Conservation (phyloP, 2,113 vertebrate species). For the Macquaria australasica region DNA sequence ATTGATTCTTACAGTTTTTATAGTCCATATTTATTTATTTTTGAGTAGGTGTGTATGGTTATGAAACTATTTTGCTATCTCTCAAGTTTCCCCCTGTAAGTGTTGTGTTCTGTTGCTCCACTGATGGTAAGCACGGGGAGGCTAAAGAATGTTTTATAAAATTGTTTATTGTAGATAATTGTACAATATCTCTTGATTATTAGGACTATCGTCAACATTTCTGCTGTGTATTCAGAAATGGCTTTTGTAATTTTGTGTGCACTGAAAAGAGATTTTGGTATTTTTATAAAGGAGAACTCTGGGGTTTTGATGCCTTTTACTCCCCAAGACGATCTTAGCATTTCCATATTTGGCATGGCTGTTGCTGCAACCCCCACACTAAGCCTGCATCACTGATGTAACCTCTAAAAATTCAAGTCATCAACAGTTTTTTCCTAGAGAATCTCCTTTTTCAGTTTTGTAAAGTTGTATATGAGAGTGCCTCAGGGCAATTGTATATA, state of each 20-base stretch:
- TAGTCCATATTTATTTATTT: constrained; percentile 83
- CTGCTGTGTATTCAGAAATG: constrained; percentile 73
- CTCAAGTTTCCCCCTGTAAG: constrained; percentile 46
- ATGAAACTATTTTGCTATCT: constrained; percentile 71
- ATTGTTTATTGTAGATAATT: constrained; percentile 86
- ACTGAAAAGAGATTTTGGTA: constrained; percentile 79
- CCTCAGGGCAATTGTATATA: constrained; percentile 78
- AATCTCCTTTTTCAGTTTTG: constrained; percentile 76
- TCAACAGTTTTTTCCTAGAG: constrained; percentile 53
- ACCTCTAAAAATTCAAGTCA: constrained; percentile 48
- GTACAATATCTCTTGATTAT: constrained; percentile 81
- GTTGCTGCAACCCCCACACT: constrained; percentile 58
- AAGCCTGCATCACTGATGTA: constrained; percentile 66
- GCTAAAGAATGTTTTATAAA: constrained; percentile 80
- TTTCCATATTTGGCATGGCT: constrained; percentile 71
- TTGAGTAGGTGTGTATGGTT: constrained; percentile 71
- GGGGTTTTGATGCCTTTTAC: constrained; percentile 63
- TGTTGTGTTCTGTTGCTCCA: constrained; percentile 65
- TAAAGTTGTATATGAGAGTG: constrained; percentile 79
- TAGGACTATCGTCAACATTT: constrained; percentile 72
- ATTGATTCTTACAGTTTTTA: constrained; percentile 77
- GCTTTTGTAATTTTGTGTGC: constrained; percentile 83
- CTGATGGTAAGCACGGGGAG: constrained; percentile 63
- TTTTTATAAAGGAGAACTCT: constrained; percentile 81
- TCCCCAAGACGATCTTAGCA: constrained; percentile 36